Base-by-base conservation (phyloP, 2,797 vertebrate genomes). In the Manis javanica region DNA sequence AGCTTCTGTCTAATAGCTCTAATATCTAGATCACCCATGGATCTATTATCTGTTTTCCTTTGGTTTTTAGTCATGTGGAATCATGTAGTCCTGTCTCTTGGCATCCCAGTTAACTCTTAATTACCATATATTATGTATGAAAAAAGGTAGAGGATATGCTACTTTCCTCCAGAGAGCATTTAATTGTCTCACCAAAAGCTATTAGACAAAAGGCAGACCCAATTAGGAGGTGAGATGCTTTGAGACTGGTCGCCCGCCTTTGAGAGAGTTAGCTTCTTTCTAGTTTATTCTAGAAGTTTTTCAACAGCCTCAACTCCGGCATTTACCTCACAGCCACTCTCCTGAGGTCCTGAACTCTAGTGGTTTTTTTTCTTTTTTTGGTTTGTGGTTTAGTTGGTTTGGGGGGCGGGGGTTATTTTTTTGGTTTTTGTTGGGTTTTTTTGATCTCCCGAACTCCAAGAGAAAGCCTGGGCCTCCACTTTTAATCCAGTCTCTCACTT, bases 201-300 rank as follows among this genome's bases (percentile, higher is more conserved):
- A 18, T 90, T 87, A 92, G 82, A 90, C 59, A 51, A 92, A 61
- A 95, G 31, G 37, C 18, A 95, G 26, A 89, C 75, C 15, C 26
- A 85, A 15, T 81, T 18, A 82, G 75, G 16, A 95, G 21, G 2
- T 79, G 37, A 93, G 39, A 51, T 57, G 55, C 14, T 75, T 66
- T 91, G 37, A 83, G 15, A 81, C 7, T 24, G 75, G 18, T 34
- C 18, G 77, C 64, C 23, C 81, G 61, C 14, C 57, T 69, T 87
- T 77, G 42, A 88, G 51, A 68, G 12, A 10, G 10, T 37, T 53
- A 14, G 0, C 68, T 75, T 68, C 21, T 91, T 75, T 78, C 61
- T 95, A 31, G 12, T 23, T 66, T 77, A 74, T 94, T 57, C 2
- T 7, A 34, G 5, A 59, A 72, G 26, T 74, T 34, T 88, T 92